Percentiles rank a stretch among this genome's conserved stretches.
These are phyloP conservation scores for Bubalus kerabau DNA, from an alignment of 2,113 vertebrate species.

Conservation along the genomic window DNA sequence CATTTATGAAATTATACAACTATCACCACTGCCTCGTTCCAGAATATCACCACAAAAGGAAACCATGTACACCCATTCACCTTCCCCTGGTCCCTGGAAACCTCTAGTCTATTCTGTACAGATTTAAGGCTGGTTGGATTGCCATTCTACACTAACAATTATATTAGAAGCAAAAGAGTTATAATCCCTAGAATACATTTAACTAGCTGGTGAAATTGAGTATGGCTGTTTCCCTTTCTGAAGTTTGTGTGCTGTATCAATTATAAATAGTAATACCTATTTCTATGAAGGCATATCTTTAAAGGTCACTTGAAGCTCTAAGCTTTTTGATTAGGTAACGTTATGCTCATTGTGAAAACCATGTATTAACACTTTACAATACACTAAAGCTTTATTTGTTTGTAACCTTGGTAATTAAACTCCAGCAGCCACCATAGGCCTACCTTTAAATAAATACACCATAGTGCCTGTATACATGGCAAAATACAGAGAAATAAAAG, in stretches of 20 bases:
- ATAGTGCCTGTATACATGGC: not conserved
- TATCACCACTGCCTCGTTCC: not conserved
- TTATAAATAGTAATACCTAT: slow-evolving; percentile 18
- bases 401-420: slow-evolving; percentile 55
- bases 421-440: not conserved
- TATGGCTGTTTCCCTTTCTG: not conserved
- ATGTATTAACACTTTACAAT: not conserved
- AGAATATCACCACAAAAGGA: not conserved
- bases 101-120: not conserved
- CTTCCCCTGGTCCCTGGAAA: not conserved
- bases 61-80: not conserved
- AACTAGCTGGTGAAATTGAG: not conserved
- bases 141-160: not conserved
- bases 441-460: slow-evolving; percentile 6
- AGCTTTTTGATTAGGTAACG: not conserved
- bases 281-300: not conserved
- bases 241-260: slow-evolving; percentile 22
- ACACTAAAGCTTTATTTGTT: slow-evolving; percentile 28
- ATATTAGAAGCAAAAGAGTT: not conserved
- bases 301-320: not conserved
- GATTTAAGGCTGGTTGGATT: slow-evolving; percentile 23
- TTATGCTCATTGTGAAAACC: slow-evolving; percentile 5
- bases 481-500: not conserved
- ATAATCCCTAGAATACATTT: not conserved
- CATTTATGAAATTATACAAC: not conserved